phyloP scores from a whole-genome alignment of 2,113 vertebrate genomes.

The Salvelinus namaycush region DNA sequence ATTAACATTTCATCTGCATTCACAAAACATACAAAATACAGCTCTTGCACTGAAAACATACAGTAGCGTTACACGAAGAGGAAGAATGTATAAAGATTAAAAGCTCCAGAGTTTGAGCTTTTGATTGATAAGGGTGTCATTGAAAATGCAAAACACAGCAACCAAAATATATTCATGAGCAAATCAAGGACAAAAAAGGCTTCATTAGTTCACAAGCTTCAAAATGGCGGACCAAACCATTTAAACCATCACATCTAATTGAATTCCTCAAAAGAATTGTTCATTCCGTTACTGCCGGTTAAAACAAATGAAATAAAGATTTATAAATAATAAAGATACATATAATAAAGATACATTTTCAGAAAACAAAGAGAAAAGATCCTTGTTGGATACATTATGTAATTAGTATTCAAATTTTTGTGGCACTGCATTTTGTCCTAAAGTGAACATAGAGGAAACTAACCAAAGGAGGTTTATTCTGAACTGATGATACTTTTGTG shows the following conservation, averaged over 20 bases:
- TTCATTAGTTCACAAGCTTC: neutral
- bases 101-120: no score
- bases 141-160: neutral
- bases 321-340: no score
- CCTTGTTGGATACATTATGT: neutral
- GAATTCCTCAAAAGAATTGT: neutral
- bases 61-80: conserved; percentile 7
- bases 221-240: neutral
- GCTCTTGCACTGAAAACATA: neutral
- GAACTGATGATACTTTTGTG: neutral
- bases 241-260: neutral
- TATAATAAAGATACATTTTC: no score
- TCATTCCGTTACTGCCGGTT: neutral
- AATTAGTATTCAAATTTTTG: neutral
- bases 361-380: neutral
- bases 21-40: conserved; percentile 3
- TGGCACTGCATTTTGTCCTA: neutral
- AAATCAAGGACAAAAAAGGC: neutral
- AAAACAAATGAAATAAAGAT: neutral
- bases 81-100: neutral
- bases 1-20: neutral
- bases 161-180: neutral
- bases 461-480: neutral
- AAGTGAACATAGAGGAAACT: neutral
- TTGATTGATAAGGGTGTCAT: neutral